Conservation (phyloP, 2,888 invertebrate genomes). For the Lacanobia wlatinum region DNA sequence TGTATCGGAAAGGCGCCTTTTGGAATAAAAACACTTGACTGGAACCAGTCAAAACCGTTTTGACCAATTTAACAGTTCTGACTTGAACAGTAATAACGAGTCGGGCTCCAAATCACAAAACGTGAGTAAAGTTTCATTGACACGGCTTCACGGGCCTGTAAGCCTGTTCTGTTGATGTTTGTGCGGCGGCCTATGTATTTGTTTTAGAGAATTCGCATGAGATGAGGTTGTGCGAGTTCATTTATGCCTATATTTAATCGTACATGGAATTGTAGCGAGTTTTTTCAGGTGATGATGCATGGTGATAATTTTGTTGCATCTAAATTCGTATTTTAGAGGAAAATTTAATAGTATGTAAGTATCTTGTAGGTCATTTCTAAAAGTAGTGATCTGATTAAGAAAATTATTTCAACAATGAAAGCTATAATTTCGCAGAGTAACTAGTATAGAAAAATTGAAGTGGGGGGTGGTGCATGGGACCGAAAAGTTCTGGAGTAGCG, state of each 20-base stretch:
- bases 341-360: no score
- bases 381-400: background rate
- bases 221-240: slow-evolving; percentile 1
- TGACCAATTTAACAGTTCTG: background rate
- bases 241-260: background rate
- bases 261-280: no score
- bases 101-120: slow-evolving; percentile 42
- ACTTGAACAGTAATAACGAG: slow-evolving; percentile 3
- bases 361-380: no score
- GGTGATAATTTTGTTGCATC: no score
- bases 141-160: background rate
- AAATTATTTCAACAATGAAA: background rate
- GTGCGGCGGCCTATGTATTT: slow-evolving; percentile 16
- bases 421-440: background rate
- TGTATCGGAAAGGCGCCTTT: no score
- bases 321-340: no score
- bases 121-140: slow-evolving; percentile 37
- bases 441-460: no score
- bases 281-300: background rate
- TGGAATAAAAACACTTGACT: no score
- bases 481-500: no score
- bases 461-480: no score
- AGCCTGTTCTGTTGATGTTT: slow-evolving; percentile 18
- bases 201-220: slow-evolving; percentile 21
- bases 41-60: no score